Evolutionary conservation across 92 coral and sea anemone species (phyloP).

Genomic region (Meandrina meandrites): DNA sequence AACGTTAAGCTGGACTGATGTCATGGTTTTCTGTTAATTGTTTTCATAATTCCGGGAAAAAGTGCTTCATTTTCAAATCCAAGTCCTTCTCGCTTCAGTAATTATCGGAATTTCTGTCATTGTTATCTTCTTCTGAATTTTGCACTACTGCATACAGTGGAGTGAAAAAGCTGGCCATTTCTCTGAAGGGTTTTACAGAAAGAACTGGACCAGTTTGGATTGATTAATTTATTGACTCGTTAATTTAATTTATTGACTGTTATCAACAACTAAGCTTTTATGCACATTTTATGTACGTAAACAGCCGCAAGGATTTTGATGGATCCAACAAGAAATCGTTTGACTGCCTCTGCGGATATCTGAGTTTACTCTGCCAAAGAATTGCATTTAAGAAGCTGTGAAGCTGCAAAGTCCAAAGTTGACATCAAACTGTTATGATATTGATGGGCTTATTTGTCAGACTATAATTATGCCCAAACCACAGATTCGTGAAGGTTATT

Average conservation of each 20-base stretch:
- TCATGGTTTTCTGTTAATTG: conserved; percentile 16
- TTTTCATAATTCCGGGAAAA: not conserved
- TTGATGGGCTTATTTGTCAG: not conserved
- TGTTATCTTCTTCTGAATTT: not conserved
- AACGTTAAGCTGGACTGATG: not conserved
- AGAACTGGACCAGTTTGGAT: conserved; percentile 14
- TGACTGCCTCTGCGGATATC: not conserved
- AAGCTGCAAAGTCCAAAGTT: not conserved
- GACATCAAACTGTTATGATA: not conserved
- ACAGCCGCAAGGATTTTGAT: not conserved
- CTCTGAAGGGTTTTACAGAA: not conserved
- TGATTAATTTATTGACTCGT: conserved; percentile 3
- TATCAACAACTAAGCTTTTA: not conserved
- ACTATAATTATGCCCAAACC: conserved; percentile 38
- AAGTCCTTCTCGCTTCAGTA: not conserved
- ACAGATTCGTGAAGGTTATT: conserved; percentile 19
- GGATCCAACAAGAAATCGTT: not conserved
- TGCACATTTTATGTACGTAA: not conserved
- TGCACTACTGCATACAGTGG: not conserved
- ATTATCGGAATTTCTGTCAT: conserved; percentile 18
- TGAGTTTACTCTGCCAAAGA: not conserved
- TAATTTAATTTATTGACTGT: not conserved
- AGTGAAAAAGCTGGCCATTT: not conserved
- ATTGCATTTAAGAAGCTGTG: not conserved
- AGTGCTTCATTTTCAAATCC: not conserved